Evolutionary conservation across 2,888 invertebrate genomes (phyloP), one percentile per base, ranked within the genome.

Genomic region (Metacarcinus magister): DNA sequence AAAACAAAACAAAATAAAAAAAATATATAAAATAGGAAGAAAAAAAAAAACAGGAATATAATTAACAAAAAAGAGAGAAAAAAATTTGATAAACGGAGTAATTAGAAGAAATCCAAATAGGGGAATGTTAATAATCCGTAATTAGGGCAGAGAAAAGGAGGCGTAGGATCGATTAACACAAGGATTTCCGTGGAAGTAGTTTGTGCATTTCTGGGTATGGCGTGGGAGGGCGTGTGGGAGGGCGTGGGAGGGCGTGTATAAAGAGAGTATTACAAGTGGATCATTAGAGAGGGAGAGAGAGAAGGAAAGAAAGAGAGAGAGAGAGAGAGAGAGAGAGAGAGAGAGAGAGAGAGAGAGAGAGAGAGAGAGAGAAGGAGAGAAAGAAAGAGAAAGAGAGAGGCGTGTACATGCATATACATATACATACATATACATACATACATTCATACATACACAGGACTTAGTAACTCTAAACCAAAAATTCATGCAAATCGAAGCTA

Each of bases 291-390:
- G 60, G 16, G 60, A 60, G 16, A 60, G 16, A 23, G 60, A 19
- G 60, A 60, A 23, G 16, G 60, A 23, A 19, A 19, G 60, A 60
- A 60, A 19, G 19, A 16, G 16, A 19, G 16, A 10, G 23, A 60
- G 16, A 3, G 60, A 13, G 5, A 60, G 13, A 23, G 16, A 16
- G 60, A 2, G 16, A 16, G 60, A 67, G 67, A 67, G 23, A 67
- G n/a, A n/a, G 67, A n/a, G 67, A 23, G 23, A 23, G 23, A 23
- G 67, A 67, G 67, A 67, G 67, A 67, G 67, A 67, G 67, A 67
- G 67, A 67, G 67, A 67, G 67, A 67, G 67, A 67, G 67, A 67
- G 67, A 67, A n/a, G n/a, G 67, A 67, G 67, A 67, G 67, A 67
- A n/a, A 67, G 67, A 67, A n/a, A 67, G 67, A 67, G 67, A 67